These are phyloP conservation scores for Urocyon cinereoargenteus DNA, from an alignment of 2,797 vertebrate species.

Conservation along the genomic window DNA sequence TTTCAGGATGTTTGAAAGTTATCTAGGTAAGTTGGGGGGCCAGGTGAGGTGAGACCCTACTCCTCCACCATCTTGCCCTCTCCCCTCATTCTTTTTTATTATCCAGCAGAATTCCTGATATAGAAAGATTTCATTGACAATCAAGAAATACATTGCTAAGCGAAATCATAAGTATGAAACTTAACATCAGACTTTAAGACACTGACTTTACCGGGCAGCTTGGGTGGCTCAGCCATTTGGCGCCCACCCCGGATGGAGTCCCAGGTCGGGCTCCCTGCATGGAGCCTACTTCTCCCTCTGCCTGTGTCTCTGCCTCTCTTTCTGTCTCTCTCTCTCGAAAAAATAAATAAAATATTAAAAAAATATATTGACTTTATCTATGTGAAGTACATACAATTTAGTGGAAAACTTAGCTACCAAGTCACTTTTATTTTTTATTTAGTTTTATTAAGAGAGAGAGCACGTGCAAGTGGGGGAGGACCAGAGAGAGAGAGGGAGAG, in stretches of 20 bases:
- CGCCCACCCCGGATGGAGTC: no score
- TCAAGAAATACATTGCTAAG: neutral
- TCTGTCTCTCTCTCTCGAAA: no score
- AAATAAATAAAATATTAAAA: no score
- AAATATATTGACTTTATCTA: neutral
- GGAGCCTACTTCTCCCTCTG: no score
- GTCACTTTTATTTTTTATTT: neutral
- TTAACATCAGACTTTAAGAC: neutral
- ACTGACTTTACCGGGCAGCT: neutral
- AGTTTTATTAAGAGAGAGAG: neutral
- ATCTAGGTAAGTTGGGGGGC: no score
- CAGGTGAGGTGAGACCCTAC: no score
- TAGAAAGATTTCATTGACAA: conserved; percentile 58
- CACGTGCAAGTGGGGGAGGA: neutral
- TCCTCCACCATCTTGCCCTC: no score
- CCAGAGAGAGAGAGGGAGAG: neutral
- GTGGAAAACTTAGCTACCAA: neutral
- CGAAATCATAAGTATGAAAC: conserved; percentile 4
- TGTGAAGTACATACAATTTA: neutral
- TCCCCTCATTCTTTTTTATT: conserved; percentile 16
- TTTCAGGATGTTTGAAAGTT: no score
- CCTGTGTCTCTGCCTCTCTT: no score
- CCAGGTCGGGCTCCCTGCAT: no score
- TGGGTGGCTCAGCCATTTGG: no score
- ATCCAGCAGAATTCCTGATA: conserved; percentile 45